Base-by-base conservation (phyloP, 92 coral and sea anemone genomes). In the Bergia sp. region DNA sequence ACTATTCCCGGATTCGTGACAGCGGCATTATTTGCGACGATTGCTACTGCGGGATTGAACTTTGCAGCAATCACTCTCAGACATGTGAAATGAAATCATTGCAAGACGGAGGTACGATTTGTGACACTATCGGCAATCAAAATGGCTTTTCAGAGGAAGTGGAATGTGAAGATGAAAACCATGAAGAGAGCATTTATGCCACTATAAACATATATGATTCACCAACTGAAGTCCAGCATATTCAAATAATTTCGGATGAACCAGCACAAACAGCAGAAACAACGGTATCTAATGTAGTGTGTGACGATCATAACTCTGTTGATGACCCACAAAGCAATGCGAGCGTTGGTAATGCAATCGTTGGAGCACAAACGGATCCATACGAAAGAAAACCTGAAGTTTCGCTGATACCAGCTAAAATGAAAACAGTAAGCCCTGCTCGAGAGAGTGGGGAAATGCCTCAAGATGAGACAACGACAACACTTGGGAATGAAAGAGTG, bases 1-100 rank as follows among this genome's bases (percentile, higher is more conserved):
- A 41, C 3, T 84, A 84, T 65, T 69, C 64, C 12, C 69, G 42
- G 38, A 47, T 84, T 29, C 87, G 87, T 11, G 87, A 84, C 66
- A 84, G 87, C 66, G 87, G 87, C 40, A 84, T 84, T 11, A 79
- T 71, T 15, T 72, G 66, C 36, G 87, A 84, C 13, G 53, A 42
- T 12, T 45, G 67, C 13, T 84, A 84, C 64, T 84, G 87, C 43
- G 79, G 15, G 40, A 84, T 84, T 45, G 79, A 84, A 0, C 18
- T 36, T 20, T 65, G 40, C 29, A 44, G 23, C 13, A 69, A 16
- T 69, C 44, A 43, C 9, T 65, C 87, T 45, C 37, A 45, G 16
- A 45, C 44, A 37, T 23, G 38, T 71, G 65, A 84, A 4, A 44
- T 2, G 50, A 20, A 83, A 29, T 29, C n/a, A 1, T 12, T 42